phyloP scores from a whole-genome alignment of 2,797 vertebrate genomes.

The Pantherophis vulpinus region DNA sequence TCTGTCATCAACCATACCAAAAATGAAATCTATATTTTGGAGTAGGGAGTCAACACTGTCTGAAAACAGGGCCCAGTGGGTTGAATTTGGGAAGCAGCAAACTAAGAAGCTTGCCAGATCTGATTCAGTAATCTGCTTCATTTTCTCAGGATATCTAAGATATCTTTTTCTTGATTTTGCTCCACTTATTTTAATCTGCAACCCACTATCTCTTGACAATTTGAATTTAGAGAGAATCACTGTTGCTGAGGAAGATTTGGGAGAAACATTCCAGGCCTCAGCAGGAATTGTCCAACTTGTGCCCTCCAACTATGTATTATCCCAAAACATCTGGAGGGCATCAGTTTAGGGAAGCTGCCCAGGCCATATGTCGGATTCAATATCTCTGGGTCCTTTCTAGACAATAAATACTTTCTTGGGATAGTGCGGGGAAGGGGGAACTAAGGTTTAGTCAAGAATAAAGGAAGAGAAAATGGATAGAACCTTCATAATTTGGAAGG shows the following conservation, averaged over 20 bases:
- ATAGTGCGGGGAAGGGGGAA: not conserved
- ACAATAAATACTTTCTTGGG: not conserved
- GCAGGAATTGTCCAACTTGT: not conserved
- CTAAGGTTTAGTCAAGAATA: not conserved
- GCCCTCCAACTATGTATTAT: not conserved
- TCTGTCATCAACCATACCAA: not conserved
- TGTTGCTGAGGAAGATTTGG: not conserved
- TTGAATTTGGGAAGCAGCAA: not conserved
- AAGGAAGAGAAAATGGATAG: not conserved
- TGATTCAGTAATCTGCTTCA: not conserved
- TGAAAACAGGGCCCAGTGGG: not conserved
- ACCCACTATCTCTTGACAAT: not conserved
- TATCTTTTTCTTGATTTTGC: not conserved
- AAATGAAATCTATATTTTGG: not conserved
- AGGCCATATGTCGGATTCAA: not conserved
- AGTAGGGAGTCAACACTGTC: not conserved
- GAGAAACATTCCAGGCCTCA: not conserved
- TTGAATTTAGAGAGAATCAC: not conserved
- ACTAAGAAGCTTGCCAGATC: not conserved
- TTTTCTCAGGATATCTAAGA: not conserved
- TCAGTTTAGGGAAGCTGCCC: not conserved
- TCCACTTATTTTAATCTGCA: not conserved
- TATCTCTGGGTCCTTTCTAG: not conserved
- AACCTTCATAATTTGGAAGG: not conserved
- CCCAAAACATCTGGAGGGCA: not conserved